phyloP scores from a whole-genome alignment of 2,113 vertebrate species.

The Halichoeres trimaculatus region DNA sequence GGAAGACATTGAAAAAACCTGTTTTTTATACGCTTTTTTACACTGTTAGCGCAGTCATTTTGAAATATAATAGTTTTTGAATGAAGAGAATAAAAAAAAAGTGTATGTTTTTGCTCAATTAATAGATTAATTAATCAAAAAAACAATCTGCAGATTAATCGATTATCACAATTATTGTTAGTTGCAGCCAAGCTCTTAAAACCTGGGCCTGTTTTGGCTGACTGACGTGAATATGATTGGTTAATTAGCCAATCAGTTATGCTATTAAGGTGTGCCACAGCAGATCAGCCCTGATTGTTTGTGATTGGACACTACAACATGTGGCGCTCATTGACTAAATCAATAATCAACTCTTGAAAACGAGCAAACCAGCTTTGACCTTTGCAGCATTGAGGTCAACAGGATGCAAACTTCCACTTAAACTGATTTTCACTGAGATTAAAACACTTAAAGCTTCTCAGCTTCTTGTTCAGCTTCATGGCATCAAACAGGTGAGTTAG shows the following conservation, averaged over 20 bases:
- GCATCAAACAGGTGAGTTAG: conserved; percentile 35
- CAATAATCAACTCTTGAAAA: conserved; percentile 38
- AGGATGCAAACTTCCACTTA: conserved; percentile 9
- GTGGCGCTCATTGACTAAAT: conserved; percentile 51
- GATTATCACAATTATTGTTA: too few species aligned
- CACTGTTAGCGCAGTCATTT: too few species aligned
- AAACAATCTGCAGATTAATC: too few species aligned
- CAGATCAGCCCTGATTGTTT: conserved; percentile 55
- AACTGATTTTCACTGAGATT: conserved; percentile 19
- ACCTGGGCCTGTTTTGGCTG: conserved; percentile 38
- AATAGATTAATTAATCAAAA: too few species aligned
- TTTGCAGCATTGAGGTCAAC: conserved; percentile 40
- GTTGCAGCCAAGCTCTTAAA: background rate
- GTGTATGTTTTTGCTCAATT: too few species aligned
- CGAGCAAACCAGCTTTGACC: conserved; percentile 28
- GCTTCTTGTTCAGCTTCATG: background rate
- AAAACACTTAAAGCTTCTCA: background rate
- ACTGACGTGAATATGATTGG: conserved; percentile 63
- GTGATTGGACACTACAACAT: conserved; percentile 53
- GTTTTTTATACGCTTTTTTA: too few species aligned
- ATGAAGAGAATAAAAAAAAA: too few species aligned
- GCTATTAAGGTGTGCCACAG: conserved; percentile 55
- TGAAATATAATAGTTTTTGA: too few species aligned
- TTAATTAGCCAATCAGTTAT: conserved; percentile 65
- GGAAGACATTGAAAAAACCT: too few species aligned